Conservation (phyloP, 2,797 vertebrate species). For the Adrianichthys oophorus region DNA sequence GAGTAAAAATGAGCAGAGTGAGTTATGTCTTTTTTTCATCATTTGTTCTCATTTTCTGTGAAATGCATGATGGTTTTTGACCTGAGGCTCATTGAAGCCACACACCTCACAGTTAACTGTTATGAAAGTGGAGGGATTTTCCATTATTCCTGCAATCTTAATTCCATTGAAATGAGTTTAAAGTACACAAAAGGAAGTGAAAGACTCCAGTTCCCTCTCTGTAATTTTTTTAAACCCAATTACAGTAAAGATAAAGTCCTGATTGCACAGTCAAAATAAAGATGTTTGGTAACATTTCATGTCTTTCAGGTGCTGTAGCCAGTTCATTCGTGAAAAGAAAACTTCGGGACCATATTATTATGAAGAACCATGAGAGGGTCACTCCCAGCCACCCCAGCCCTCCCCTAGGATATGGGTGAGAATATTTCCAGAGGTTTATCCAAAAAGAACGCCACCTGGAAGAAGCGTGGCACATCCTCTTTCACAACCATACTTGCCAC, state of each 20-base stretch:
- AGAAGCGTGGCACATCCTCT: neutral
- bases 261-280: constrained; percentile 1
- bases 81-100: constrained; percentile 33
- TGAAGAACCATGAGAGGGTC: constrained; percentile 81
- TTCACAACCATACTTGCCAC: neutral
- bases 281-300: constrained; percentile 7
- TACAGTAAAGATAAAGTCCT: neutral
- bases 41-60: constrained; percentile 20
- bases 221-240: neutral
- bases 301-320: constrained; percentile 83
- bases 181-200: constrained; percentile 1
- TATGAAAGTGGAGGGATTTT: constrained; percentile 52
- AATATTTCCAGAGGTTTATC: neutral
- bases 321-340: constrained; percentile 90
- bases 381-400: constrained; percentile 59
- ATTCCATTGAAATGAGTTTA: constrained; percentile 43
- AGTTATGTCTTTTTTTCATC: constrained; percentile 47
- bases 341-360: constrained; percentile 82
- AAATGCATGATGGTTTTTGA: constrained; percentile 19
- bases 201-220: no score
- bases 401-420: constrained; percentile 62
- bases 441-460: neutral
- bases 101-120: neutral
- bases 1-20: constrained; percentile 88
- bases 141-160: constrained; percentile 21